A percentile compares a stretch with the other conserved stretches of the same genome.
phyloP scores from a whole-genome alignment of 2,888 invertebrate genomes.

The Phengaris arion region DNA sequence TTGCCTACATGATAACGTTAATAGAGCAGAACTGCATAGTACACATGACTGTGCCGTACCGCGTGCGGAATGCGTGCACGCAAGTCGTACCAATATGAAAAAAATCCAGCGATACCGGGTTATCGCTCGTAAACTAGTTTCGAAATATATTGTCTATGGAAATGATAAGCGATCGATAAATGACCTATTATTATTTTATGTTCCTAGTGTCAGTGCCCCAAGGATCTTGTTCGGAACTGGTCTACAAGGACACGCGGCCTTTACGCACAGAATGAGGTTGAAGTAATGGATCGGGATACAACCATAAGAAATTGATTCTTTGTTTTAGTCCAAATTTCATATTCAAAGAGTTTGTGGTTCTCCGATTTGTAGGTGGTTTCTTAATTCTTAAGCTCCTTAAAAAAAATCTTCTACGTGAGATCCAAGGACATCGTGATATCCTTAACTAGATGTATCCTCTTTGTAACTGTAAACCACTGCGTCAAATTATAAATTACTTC shows the following conservation, averaged over 20 bases:
- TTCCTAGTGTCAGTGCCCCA: neutral
- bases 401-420: too few relatives aligned
- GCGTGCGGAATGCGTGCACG: slow-evolving; percentile 60
- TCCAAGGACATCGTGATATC: too few relatives aligned
- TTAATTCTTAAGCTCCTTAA: too few relatives aligned
- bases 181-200: slow-evolving; percentile 27
- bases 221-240: slow-evolving; percentile 1
- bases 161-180: slow-evolving; percentile 29
- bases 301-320: too few relatives aligned
- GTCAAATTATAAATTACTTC: too few relatives aligned
- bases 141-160: slow-evolving; percentile 44
- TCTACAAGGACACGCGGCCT: neutral
- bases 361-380: too few relatives aligned
- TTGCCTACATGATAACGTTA: slow-evolving; percentile 70
- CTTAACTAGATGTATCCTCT: too few relatives aligned
- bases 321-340: too few relatives aligned
- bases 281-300: neutral
- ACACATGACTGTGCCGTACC: slow-evolving; percentile 55
- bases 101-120: slow-evolving; percentile 59
- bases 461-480: too few relatives aligned
- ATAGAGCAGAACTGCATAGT: slow-evolving; percentile 72
- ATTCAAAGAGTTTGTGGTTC: too few relatives aligned
- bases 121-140: slow-evolving; percentile 41
- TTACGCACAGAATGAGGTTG: neutral
- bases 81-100: slow-evolving; percentile 59